Evolutionary conservation across 2,888 invertebrate species (phyloP).

Genomic region (Sericinus montela): DNA sequence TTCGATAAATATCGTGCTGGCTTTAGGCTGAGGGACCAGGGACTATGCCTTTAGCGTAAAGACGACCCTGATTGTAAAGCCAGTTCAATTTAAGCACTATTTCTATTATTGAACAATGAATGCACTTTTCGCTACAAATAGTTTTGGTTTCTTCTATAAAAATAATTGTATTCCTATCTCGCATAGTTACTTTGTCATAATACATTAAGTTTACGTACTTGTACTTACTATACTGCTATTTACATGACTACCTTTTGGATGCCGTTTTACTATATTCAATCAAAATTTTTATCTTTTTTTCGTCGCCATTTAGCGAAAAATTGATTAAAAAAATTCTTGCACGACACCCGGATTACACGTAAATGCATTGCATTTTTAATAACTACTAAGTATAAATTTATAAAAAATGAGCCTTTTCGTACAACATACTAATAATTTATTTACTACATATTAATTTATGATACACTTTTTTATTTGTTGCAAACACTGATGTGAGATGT

Average conservation of each 20-base stretch:
- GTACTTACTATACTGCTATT: conserved; percentile 33
- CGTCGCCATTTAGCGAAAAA: not conserved
- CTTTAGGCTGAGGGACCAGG: too few relatives aligned
- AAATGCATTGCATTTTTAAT: conserved; percentile 3
- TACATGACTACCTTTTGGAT: conserved; percentile 56
- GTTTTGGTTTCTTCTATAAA: conserved; percentile 59
- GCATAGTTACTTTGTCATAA: conserved; percentile 24
- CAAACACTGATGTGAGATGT: too few relatives aligned
- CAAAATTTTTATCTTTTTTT: not conserved
- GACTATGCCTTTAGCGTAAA: too few relatives aligned
- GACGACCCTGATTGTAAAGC: too few relatives aligned
- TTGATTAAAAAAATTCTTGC: conserved; percentile 14
- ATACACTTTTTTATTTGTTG: too few relatives aligned
- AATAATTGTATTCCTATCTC: conserved; percentile 44
- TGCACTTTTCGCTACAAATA: conserved; percentile 25
- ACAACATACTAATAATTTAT: too few relatives aligned
- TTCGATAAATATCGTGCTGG: too few relatives aligned
- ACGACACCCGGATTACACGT: conserved; percentile 22
- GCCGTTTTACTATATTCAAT: conserved; percentile 14
- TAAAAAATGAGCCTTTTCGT: conserved; percentile 6
- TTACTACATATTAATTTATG: too few relatives aligned
- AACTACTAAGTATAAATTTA: not conserved
- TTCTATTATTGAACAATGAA: conserved; percentile 17
- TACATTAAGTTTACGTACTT: conserved; percentile 17
- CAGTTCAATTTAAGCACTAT: conserved; percentile 18